Percentiles rank a stretch among this genome's conserved stretches.
Evolutionary conservation across 2,797 vertebrate genomes (phyloP).

Genomic region (Acanthurus lineatus): DNA sequence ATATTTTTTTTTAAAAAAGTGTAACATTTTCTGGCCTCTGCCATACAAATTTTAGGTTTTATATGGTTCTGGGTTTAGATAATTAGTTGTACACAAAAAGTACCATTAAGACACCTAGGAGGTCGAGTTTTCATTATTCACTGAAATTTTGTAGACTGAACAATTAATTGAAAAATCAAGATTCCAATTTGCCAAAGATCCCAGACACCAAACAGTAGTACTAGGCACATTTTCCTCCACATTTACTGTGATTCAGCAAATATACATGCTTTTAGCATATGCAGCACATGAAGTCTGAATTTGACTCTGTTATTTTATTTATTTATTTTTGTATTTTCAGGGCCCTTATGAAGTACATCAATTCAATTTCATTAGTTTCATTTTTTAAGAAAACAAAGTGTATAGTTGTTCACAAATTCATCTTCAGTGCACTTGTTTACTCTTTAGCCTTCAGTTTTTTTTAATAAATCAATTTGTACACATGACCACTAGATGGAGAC

Average conservation of each 20-base stretch:
- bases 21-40: not conserved
- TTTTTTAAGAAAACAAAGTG: no score
- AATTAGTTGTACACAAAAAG: not conserved
- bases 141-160: not conserved
- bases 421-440: not conserved
- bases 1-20: no score
- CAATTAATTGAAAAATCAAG: not conserved
- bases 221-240: no score
- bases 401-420: no score
- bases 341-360: no score
- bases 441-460: not conserved
- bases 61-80: not conserved
- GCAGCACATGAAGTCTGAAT: not conserved
- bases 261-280: not conserved
- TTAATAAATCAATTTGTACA: not conserved
- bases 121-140: not conserved
- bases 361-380: no score
- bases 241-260: not conserved
- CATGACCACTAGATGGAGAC: slow-evolving; percentile 76
- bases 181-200: no score
- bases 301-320: not conserved
- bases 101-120: not conserved
- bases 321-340: no score
- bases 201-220: not conserved
- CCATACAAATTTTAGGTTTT: not conserved